Evolutionary conservation across 2,113 vertebrate species (phyloP).

Genomic region (Ceyx margarethae): DNA sequence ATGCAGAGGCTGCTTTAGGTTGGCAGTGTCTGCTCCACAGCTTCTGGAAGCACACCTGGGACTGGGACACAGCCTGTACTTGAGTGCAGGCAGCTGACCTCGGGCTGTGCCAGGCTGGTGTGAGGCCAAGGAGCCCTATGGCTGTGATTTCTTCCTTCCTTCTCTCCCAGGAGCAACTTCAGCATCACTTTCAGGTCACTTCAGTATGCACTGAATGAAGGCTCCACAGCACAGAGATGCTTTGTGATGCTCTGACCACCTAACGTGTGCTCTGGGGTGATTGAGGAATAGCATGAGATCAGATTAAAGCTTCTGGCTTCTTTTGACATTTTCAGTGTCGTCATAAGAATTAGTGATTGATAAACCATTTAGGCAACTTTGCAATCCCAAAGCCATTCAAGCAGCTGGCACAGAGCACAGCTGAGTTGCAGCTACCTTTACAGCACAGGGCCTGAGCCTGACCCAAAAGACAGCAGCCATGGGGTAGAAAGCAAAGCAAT

Average conservation of each 20-base stretch:
- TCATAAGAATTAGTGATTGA: neutral
- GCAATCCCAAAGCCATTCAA: neutral
- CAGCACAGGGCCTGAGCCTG: neutral
- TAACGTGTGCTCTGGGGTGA: fast-evolving
- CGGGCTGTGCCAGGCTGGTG: fast-evolving
- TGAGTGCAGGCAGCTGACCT: fast-evolving
- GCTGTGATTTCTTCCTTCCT: neutral
- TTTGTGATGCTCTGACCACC: neutral
- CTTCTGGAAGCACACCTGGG: neutral
- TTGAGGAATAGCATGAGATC: neutral
- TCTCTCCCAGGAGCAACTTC: neutral
- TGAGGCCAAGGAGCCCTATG: neutral
- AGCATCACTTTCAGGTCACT: neutral
- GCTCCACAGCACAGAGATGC: neutral
- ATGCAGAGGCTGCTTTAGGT: neutral
- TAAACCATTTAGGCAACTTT: neutral
- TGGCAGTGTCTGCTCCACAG: neutral
- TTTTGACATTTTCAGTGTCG: neutral
- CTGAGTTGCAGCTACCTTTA: neutral
- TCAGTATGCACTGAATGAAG: neutral
- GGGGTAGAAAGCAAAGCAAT: neutral
- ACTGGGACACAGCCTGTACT: fast-evolving
- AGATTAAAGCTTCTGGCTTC: neutral
- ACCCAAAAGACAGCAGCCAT: neutral
- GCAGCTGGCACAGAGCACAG: neutral